These are phyloP conservation scores for Calliopsis andreniformis DNA, from an alignment of 1,140 invertebrate genomes.

Conservation along the genomic window DNA sequence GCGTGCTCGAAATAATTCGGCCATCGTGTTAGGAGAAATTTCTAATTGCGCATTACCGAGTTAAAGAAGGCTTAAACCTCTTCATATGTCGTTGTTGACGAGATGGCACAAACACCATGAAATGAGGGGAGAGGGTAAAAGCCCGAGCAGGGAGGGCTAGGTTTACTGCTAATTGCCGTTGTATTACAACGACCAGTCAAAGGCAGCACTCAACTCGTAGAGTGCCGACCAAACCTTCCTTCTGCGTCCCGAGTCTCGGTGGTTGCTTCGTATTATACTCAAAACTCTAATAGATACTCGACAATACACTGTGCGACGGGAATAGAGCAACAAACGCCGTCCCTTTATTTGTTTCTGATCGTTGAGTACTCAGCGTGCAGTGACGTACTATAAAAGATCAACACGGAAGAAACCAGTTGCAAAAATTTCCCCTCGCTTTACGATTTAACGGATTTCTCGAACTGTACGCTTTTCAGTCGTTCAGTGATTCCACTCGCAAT, in stretches of 20 bases:
- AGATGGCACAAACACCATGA: constrained; percentile 60
- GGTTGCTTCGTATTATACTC: constrained; percentile 58
- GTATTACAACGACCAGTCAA: constrained; percentile 70
- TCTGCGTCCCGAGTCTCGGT: constrained; percentile 39
- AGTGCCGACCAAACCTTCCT: constrained; percentile 36
- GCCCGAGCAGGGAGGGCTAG: constrained; percentile 54
- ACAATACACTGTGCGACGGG: constrained; percentile 23
- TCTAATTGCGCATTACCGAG: constrained; percentile 61
- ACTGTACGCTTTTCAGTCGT: no score
- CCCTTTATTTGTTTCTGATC: constrained; percentile 47
- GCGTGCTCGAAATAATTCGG: constrained; percentile 44
- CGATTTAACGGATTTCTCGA: no score
- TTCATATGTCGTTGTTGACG: constrained; percentile 60
- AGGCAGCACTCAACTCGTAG: constrained; percentile 64
- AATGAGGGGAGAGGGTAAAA: constrained; percentile 62
- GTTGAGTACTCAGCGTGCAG: constrained; percentile 2
- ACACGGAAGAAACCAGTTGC: background rate
- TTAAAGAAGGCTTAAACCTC: constrained; percentile 65
- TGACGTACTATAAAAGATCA: background rate
- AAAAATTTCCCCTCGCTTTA: no score
- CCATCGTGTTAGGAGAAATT: constrained; percentile 26
- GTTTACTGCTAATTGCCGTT: constrained; percentile 72
- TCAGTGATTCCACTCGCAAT: no score
- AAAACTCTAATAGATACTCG: constrained; percentile 60
- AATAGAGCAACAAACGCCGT: constrained; percentile 38